Percentiles rank a stretch among this genome's conserved stretches.
phyloP scores from a whole-genome alignment of 2,113 vertebrate species.

The Sinocyclocheilus anophthalmus region DNA sequence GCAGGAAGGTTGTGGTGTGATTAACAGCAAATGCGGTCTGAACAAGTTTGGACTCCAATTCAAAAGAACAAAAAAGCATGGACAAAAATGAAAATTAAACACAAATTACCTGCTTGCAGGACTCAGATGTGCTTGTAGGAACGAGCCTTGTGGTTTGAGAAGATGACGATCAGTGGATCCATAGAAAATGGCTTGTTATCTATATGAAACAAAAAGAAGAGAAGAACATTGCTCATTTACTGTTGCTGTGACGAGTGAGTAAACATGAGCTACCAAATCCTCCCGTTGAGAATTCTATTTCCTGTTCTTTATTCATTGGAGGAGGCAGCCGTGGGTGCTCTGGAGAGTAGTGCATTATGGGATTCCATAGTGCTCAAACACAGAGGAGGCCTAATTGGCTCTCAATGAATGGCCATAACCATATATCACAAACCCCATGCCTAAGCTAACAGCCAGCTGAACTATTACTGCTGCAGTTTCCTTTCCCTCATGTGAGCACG shows the following conservation, averaged over 20 bases:
- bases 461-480: conserved; percentile 47
- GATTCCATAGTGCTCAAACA: conserved; percentile 76
- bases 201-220: conserved; percentile 53
- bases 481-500: conserved; percentile 59
- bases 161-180: conserved; percentile 54
- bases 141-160: conserved; percentile 42
- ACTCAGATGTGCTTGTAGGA: conserved; percentile 60
- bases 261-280: conserved; percentile 5
- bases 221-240: conserved; percentile 36
- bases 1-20: neutral
- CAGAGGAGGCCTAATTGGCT: conserved; percentile 83
- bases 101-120: conserved; percentile 49
- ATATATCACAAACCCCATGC: conserved; percentile 81
- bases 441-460: conserved; percentile 66
- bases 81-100: neutral
- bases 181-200: conserved; percentile 56
- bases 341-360: conserved; percentile 68
- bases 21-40: neutral
- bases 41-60: neutral
- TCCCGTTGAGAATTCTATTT: conserved; percentile 37
- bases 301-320: conserved; percentile 18
- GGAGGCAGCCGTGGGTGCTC: conserved; percentile 4
- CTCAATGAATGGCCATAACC: conserved; percentile 81
- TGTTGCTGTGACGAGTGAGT: conserved; percentile 25
- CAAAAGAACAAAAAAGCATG: neutral